phyloP scores from a whole-genome alignment of 2,797 vertebrate species.

The Glossophaga mutica region DNA sequence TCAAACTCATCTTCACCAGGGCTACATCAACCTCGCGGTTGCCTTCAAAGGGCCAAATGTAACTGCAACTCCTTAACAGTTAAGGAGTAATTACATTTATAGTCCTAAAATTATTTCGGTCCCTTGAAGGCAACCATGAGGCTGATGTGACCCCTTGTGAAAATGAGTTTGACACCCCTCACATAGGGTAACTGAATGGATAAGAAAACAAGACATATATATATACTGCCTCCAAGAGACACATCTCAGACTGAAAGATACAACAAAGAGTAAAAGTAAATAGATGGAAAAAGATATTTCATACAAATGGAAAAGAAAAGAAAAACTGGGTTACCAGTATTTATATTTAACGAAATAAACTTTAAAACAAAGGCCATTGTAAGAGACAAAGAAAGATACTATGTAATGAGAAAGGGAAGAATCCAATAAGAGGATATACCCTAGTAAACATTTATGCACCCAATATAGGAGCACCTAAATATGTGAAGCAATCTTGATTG shows the following conservation, averaged over 20 bases:
- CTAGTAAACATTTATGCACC: background rate
- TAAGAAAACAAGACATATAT: background rate
- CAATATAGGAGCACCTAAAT: background rate
- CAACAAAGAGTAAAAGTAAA: background rate
- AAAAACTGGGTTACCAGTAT: background rate
- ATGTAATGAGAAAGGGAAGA: background rate
- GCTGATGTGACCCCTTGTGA: no score
- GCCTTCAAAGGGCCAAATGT: no score
- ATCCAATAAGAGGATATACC: background rate
- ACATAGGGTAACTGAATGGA: background rate
- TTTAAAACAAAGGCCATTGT: background rate
- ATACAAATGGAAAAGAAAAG: background rate
- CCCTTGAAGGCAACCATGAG: no score
- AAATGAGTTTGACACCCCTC: no score
- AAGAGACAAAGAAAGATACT: background rate
- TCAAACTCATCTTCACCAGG: no score
- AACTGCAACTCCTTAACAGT: no score
- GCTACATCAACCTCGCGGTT: no score
- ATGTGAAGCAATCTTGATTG: background rate
- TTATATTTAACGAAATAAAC: background rate
- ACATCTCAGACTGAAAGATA: background rate
- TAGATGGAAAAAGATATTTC: background rate
- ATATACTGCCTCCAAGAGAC: background rate
- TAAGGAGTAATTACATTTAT: no score
- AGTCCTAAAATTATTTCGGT: no score